Base-by-base conservation (phyloP, 2,797 vertebrate species). In the Oreortyx pictus region DNA sequence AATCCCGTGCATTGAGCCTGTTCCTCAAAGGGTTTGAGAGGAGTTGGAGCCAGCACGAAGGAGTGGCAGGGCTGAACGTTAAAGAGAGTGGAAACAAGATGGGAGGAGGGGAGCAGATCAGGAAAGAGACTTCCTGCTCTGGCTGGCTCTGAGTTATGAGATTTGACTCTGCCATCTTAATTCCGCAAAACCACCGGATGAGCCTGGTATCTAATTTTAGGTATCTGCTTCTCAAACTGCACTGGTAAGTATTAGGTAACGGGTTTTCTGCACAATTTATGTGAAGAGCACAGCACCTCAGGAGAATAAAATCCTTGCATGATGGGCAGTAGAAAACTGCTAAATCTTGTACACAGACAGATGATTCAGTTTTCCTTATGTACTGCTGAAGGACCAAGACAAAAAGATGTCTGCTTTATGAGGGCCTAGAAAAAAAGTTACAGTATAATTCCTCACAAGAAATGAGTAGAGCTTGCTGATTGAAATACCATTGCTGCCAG, bases 81-180 rank as follows among this genome's bases (percentile, higher is more conserved):
- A 0, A 35, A 59, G 37, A 57, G 43, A 62, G 77, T 86, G 66
- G 59, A 90, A 62, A 43, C 39, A 54, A 47, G 27, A 1, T 25
- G 37, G 29, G 6, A 24, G n/a, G 14, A 37, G 46, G 9, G 29
- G 13, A 57, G 4, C 47, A 22, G 37, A 41, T 27, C 31, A 37
- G 9, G 8, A 22, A 24, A 25, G 15, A 75, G 17, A 31, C 23
- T 92, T 88, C 47, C 52, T 73, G 23, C 50, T 70, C 15, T 23
- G 17, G 11, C 44, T 71, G 31, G 2, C 24, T 17, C 6, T 6
- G 29, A 54, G 24, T 2, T 27, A 7, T 6, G 25, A 50, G n/a
- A 16, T 17, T 0, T 0, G 1, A 3, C 25, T 76, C 25, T 17
- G 37, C 8, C 4, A 1, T 31, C 4, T 75, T 20, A 14, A 0